These are phyloP conservation scores for Periparus ater DNA, from an alignment of 2,797 vertebrate species.

Conservation along the genomic window DNA sequence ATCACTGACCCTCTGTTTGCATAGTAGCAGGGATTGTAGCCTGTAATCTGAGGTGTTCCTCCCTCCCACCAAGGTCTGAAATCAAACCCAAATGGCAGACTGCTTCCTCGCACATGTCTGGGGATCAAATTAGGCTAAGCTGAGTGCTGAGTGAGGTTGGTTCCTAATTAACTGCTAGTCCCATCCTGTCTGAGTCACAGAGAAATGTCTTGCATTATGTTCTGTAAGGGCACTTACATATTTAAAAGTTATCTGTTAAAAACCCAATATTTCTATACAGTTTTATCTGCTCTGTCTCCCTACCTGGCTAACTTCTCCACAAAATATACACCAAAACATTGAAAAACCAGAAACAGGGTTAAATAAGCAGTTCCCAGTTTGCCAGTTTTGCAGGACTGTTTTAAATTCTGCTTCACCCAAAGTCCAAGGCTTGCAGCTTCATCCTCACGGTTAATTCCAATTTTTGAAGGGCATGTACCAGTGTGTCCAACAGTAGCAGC, in stretches of 20 bases:
- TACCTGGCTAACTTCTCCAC: background rate
- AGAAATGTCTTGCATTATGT: background rate
- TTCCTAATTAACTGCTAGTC: slow-evolving; percentile 47
- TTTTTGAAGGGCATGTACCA: background rate
- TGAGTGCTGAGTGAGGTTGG: slow-evolving; percentile 26
- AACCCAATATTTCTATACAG: background rate
- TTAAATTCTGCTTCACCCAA: background rate
- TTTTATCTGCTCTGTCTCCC: background rate
- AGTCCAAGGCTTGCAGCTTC: background rate
- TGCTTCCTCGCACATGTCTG: slow-evolving; percentile 42
- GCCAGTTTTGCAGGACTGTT: background rate
- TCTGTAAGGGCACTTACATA: background rate
- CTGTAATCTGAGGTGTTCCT: slow-evolving; percentile 57
- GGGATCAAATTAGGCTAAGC: slow-evolving; percentile 57
- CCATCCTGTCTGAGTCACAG: slow-evolving; percentile 9
- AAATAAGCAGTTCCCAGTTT: background rate
- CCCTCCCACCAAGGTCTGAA: slow-evolving; percentile 54
- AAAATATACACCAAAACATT: background rate
- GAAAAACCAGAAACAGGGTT: background rate
- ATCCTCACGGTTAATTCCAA: background rate
- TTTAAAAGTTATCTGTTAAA: background rate
- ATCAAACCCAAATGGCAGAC: slow-evolving; percentile 65
- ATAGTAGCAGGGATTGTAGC: background rate
- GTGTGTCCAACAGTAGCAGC: background rate
- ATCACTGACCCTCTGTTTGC: background rate